phyloP scores from a whole-genome alignment of 2,113 vertebrate species.

The Aspiorhynchus laticeps region DNA sequence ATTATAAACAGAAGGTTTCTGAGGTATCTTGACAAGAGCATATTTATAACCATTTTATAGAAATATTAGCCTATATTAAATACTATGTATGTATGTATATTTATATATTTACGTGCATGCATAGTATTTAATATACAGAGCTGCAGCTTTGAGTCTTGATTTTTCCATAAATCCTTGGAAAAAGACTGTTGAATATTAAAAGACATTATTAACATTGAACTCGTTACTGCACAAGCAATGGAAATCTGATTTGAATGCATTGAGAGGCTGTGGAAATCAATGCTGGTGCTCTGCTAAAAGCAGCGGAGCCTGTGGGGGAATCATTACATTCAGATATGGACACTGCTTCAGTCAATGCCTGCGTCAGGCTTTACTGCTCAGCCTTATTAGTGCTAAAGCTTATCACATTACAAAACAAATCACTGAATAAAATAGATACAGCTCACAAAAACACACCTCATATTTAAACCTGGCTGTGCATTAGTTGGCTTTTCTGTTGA shows the following conservation, averaged over 20 bases:
- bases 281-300: not conserved
- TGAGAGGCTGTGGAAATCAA: conserved; percentile 19
- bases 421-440: not conserved
- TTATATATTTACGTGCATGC: too few species aligned
- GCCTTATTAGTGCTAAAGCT: not conserved
- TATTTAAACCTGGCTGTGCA: not conserved
- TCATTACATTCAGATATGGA: conserved; percentile 34
- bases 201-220: conserved; percentile 4
- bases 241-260: conserved; percentile 2
- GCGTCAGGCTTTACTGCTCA: not conserved
- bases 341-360: conserved; percentile 22
- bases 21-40: not conserved
- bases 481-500: not conserved
- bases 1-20: not conserved
- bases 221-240: not conserved
- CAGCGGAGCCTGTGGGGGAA: not conserved
- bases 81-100: too few species aligned
- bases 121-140: not conserved
- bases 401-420: conserved; percentile 4
- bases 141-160: not conserved
- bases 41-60: not conserved
- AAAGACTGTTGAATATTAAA: not conserved
- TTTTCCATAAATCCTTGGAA: not conserved
- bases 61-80: not conserved
- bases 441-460: not conserved